Percentiles rank a stretch among this genome's conserved stretches.
phyloP scores from a whole-genome alignment of 1,140 invertebrate genomes.

The Thaumatotibia leucotreta region DNA sequence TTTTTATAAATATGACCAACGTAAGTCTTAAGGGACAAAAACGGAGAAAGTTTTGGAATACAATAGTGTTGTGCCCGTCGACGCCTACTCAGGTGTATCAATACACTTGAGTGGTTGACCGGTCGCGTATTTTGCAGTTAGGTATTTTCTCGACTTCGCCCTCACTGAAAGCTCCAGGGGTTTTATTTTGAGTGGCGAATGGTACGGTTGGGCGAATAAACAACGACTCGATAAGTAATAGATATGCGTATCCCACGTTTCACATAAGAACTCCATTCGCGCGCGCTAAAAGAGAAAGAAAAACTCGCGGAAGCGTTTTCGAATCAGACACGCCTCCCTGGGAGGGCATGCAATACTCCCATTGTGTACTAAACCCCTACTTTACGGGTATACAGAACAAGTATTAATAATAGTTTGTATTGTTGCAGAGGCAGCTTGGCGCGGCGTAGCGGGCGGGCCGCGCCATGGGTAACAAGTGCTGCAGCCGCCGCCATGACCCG shows the following conservation, averaged over 20 bases:
- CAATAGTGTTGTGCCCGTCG: not conserved
- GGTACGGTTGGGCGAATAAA: not conserved
- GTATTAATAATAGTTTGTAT: slow-evolving; percentile 17
- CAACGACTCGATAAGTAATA: no score
- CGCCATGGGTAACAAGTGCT: slow-evolving; percentile 82
- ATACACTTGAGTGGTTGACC: not conserved
- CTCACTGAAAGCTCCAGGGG: not conserved
- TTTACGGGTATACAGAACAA: not conserved
- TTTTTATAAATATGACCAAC: not conserved
- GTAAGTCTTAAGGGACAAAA: not conserved
- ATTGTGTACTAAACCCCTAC: not conserved
- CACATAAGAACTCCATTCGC: not conserved
- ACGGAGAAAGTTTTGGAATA: not conserved
- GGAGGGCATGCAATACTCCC: not conserved
- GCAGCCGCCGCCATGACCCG: slow-evolving; percentile 84
- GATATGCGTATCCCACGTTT: no score
- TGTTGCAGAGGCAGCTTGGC: slow-evolving; percentile 58
- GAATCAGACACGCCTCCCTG: not conserved
- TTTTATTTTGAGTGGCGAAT: not conserved
- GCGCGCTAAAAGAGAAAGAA: not conserved
- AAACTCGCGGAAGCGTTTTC: not conserved
- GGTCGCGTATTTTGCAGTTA: not conserved
- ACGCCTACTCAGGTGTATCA: not conserved
- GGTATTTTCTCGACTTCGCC: not conserved
- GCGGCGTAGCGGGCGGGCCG: slow-evolving; percentile 67